Base-by-base conservation (phyloP, 92 coral and sea anemone genomes). In the Plumapathes pennacea region DNA sequence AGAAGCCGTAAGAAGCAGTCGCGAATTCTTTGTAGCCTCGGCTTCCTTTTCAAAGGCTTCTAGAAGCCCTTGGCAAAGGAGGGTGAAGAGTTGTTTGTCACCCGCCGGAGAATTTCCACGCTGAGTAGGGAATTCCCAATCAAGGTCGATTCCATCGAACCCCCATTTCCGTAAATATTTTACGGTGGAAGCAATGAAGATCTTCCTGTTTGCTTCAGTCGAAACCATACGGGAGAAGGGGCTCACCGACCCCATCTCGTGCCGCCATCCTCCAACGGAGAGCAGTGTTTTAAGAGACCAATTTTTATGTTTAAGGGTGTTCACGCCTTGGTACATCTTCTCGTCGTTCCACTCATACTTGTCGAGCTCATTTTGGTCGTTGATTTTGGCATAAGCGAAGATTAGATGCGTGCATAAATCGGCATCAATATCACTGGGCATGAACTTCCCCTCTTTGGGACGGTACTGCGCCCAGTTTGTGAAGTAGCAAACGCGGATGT, bases 181-280 rank as follows among this genome's bases (percentile, higher is more conserved):
- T 18, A 71, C 54, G 3, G 54, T 45, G 33, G 71, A 60, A 21
- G 60, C 53, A 26, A 60, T 49, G 71, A 71, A 71, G 27, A 28
- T 14, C 25, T 25, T 20, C 13, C 79, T 65, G 19, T 36, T 71
- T 4, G 0, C 28, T 3, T 60, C 7, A 0, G 42, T 71, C 15
- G 40, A 13, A 3, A 60, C 79, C 79, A 71, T 71, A 36, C 15
- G 6, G 18, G 79, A 56, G 71, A 71, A 71, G 1, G 71, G 71
- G 0, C 71, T n/a, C n/a, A n/a, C 71, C n/a, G 34, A 23, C 25
- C 57, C 79, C 15, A 52, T 62, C 21, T 60, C 50, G n/a, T n/a
- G n/a, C n/a, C n/a, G n/a, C 71, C 60, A 71, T 10, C 79, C 79
- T 4, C 79, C 79, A 10, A 71, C 71, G 3, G 79, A 58, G 0